A percentile compares a stretch with the other conserved stretches of the same genome.
Conservation (phyloP, 2,888 invertebrate genomes). For the Xestia c-nigrum region DNA sequence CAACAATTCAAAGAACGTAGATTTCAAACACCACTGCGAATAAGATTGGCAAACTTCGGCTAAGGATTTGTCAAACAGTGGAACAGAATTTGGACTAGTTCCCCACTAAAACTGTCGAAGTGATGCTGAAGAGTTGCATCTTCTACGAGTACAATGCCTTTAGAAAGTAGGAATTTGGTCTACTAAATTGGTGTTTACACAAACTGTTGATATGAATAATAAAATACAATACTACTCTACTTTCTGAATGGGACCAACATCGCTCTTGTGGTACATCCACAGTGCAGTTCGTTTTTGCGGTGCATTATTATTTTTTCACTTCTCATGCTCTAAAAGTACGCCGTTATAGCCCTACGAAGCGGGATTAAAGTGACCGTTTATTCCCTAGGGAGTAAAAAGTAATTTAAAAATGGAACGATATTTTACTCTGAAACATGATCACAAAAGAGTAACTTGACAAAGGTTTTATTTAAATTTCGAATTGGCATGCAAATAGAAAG, state of each 20-base stretch:
- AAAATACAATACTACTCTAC: not conserved
- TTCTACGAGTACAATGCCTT: not conserved
- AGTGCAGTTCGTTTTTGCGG: too few relatives aligned
- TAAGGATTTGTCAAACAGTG: conserved; percentile 39
- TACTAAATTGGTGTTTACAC: not conserved
- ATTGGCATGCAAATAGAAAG: too few relatives aligned
- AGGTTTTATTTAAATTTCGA: too few relatives aligned
- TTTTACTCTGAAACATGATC: too few relatives aligned
- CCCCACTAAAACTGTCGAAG: conserved; percentile 6
- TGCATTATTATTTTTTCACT: too few relatives aligned
- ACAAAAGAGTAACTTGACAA: too few relatives aligned
- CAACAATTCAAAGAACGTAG: conserved; percentile 39
- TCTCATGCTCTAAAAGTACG: too few relatives aligned
- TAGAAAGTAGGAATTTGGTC: not conserved
- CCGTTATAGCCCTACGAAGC: too few relatives aligned
- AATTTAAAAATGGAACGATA: too few relatives aligned
- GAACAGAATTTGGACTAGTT: conserved; percentile 7
- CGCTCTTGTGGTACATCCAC: not conserved
- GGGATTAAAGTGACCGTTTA: too few relatives aligned
- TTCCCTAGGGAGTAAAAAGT: too few relatives aligned
- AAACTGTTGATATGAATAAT: not conserved
- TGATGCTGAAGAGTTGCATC: not conserved
- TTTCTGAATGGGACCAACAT: not conserved
- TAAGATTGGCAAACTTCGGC: conserved; percentile 42
- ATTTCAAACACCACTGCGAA: conserved; percentile 56